Evolutionary conservation across 2,797 vertebrate species (phyloP).

Genomic region (Cuniculus paca): DNA sequence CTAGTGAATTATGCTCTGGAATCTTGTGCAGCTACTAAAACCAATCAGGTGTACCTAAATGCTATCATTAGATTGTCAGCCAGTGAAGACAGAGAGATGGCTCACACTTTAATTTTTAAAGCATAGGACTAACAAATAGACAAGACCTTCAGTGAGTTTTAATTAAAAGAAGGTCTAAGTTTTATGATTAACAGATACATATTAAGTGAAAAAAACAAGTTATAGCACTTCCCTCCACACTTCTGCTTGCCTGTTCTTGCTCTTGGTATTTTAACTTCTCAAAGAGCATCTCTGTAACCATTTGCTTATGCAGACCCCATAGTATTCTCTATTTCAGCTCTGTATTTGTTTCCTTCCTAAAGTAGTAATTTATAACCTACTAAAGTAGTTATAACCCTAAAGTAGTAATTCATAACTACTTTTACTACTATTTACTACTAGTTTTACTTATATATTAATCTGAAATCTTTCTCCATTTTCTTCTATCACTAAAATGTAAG

Average conservation of each 20-base stretch:
- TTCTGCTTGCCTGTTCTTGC: not conserved
- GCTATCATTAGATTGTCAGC: not conserved
- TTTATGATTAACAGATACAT: not conserved
- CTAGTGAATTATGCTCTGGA: not conserved
- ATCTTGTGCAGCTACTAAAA: not conserved
- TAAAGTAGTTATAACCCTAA: too few relatives aligned
- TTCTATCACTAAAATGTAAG: not conserved
- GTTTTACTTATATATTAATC: not conserved
- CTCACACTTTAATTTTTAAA: not conserved
- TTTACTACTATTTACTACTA: not conserved
- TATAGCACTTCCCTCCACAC: not conserved
- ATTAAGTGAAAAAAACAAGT: not conserved
- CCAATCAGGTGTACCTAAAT: not conserved
- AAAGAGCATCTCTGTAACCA: not conserved
- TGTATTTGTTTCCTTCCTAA: not conserved
- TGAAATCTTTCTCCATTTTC: slow-evolving; percentile 3
- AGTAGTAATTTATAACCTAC: too few relatives aligned
- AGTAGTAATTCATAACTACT: not conserved
- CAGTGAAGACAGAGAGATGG: not conserved
- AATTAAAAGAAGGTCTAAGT: slow-evolving; percentile 14
- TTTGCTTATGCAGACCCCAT: not conserved
- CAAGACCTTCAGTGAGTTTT: not conserved
- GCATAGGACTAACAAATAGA: not conserved
- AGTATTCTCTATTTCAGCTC: not conserved
- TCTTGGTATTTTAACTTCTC: not conserved